phyloP scores from a whole-genome alignment of 1,140 invertebrate species.

The Agrypnia vestita region DNA sequence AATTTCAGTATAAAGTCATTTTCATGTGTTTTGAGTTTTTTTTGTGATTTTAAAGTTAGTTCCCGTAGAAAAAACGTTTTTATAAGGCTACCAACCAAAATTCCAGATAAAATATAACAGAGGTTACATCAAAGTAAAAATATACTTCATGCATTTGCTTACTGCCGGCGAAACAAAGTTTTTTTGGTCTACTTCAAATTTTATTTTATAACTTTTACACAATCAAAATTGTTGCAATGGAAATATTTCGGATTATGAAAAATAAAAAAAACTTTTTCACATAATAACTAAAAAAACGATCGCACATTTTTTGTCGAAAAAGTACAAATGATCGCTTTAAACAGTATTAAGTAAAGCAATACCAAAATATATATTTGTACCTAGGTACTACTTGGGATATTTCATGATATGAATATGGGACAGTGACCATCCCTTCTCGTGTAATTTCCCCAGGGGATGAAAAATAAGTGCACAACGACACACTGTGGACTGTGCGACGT shows the following conservation, averaged over 20 bases:
- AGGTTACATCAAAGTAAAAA: constrained; percentile 12
- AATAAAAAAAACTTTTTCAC: too few relatives aligned
- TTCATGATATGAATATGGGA: constrained; percentile 24
- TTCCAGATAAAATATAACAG: constrained; percentile 2
- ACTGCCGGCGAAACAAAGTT: neutral
- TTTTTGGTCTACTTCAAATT: neutral
- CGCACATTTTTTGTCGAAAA: neutral
- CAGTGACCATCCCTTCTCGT: constrained; percentile 55
- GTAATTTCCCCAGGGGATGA: constrained; percentile 59
- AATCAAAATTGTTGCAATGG: too few relatives aligned
- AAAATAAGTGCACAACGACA: constrained; percentile 61
- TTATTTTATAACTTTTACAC: neutral
- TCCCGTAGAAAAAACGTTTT: too few relatives aligned
- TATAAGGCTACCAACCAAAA: constrained; percentile 31
- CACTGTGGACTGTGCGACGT: constrained; percentile 51
- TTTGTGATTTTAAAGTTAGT: too few relatives aligned
- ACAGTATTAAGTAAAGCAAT: neutral
- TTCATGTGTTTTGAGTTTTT: too few relatives aligned
- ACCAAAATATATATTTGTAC: constrained; percentile 1
- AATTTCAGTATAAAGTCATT: too few relatives aligned
- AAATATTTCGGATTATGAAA: too few relatives aligned
- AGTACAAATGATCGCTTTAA: neutral
- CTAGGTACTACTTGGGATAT: neutral
- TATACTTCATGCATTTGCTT: neutral
- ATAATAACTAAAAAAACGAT: too few relatives aligned